phyloP scores from a whole-genome alignment of 2,888 invertebrate species.

The Mythimna ferrago region DNA sequence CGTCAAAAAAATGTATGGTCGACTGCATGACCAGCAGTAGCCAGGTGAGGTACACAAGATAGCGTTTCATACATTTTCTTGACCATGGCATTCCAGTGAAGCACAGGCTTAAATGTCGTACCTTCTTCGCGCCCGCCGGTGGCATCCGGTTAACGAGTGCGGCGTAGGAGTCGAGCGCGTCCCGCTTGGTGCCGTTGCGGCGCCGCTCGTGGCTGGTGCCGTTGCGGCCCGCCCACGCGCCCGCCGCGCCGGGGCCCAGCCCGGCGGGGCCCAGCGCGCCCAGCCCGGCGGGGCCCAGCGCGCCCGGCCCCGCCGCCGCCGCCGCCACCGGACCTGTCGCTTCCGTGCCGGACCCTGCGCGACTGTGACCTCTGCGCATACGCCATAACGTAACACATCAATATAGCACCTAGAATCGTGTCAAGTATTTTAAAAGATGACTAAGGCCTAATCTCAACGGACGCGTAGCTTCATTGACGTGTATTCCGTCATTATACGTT shows the following conservation, averaged over 20 bases:
- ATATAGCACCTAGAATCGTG: no score
- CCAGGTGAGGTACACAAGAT: no score
- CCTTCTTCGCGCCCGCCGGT: conserved; percentile 86
- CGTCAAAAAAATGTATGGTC: no score
- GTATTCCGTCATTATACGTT: no score
- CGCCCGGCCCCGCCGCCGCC: conserved; percentile 24
- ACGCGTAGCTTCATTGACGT: no score
- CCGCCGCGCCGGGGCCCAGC: conserved; percentile 18
- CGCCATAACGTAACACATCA: no score
- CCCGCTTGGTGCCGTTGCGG: conserved; percentile 80
- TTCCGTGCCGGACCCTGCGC: conserved; percentile 81
- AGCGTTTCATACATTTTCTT: no score
- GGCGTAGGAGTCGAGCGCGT: conserved; percentile 81
- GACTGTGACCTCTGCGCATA: conserved; percentile 80
- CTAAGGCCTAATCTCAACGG: no score
- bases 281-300: conserved; percentile 24
- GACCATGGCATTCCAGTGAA: no score
- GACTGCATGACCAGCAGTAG: no score
- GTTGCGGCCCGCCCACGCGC: conserved; percentile 74
- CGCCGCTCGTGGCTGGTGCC: conserved; percentile 73
- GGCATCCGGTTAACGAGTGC: conserved; percentile 86
- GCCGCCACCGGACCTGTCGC: conserved; percentile 62
- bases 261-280: conserved; percentile 19
- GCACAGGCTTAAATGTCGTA: conserved; percentile 42
- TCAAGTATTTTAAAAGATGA: no score